These are phyloP conservation scores for Peromyscus nudipes DNA, from an alignment of 2,797 vertebrate genomes.

Conservation along the genomic window DNA sequence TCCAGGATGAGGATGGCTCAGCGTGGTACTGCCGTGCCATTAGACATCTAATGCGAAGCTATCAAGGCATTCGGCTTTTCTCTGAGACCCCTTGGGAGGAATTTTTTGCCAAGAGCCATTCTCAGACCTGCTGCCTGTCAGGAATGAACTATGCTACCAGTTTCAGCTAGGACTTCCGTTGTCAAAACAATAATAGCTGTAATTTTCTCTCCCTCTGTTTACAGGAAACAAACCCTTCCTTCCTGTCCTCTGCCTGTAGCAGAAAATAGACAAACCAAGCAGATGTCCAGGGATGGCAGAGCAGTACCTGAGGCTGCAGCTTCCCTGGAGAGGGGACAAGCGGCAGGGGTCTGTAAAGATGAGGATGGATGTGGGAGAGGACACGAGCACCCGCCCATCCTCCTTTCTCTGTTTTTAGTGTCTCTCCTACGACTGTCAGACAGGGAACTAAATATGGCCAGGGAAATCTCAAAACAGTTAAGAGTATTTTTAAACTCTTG, in stretches of 20 bases:
- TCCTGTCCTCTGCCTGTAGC: constrained; percentile 86
- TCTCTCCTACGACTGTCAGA: constrained; percentile 83
- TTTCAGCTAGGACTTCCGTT: constrained; percentile 85
- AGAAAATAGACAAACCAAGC: constrained; percentile 87
- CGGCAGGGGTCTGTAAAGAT: background rate
- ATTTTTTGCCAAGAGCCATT: constrained; percentile 69
- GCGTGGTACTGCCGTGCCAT: constrained; percentile 50
- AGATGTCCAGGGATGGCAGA: constrained; percentile 82
- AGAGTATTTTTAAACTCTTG: constrained; percentile 87
- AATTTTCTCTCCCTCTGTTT: constrained; percentile 89
- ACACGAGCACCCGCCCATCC: background rate
- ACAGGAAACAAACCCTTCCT: constrained; percentile 90
- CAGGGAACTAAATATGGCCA: constrained; percentile 89
- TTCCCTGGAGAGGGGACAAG: constrained; percentile 68
- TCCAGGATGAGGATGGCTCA: constrained; percentile 9
- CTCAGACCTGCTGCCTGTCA: constrained; percentile 77
- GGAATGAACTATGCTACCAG: constrained; percentile 81
- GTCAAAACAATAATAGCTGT: constrained; percentile 89
- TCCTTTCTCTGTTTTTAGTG: constrained; percentile 77
- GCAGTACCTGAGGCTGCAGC: constrained; percentile 54
- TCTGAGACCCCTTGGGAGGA: constrained; percentile 60
- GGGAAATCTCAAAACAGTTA: constrained; percentile 88
- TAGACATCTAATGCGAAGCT: constrained; percentile 58
- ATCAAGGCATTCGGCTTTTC: constrained; percentile 59
- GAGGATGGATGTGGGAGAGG: too few species aligned